Conservation (phyloP, 2,113 vertebrate species). For the Himantopus leucocephalus region DNA sequence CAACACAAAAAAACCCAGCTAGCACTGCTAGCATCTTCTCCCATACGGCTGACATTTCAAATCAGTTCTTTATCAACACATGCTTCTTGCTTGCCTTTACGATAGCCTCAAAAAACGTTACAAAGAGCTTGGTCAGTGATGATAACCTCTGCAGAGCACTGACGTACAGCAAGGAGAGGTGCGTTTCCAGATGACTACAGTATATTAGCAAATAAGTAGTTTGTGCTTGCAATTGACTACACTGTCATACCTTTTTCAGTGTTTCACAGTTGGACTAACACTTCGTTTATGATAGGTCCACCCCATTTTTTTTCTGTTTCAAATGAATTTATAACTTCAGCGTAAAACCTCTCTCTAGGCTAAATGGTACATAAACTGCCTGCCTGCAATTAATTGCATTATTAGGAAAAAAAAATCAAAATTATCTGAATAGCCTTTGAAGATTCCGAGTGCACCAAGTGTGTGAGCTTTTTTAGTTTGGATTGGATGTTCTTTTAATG, state of each 20-base stretch:
- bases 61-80: constrained; percentile 55
- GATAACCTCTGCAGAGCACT: constrained; percentile 39
- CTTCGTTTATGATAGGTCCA: not conserved
- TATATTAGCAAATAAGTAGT: not conserved
- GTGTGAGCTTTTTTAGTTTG: not conserved
- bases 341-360: not conserved
- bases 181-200: not conserved
- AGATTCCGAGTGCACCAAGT: not conserved
- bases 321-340: not conserved
- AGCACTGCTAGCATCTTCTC: not conserved
- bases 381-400: not conserved
- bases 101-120: constrained; percentile 34
- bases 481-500: not conserved
- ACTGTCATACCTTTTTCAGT: not conserved
- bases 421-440: not conserved
- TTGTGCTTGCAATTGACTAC: not conserved
- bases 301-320: not conserved
- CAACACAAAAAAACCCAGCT: not conserved
- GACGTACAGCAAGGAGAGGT: constrained; percentile 22
- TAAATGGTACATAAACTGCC: not conserved
- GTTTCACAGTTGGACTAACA: not conserved
- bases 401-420: not conserved
- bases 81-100: not conserved
- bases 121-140: constrained; percentile 16
- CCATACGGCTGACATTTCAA: constrained; percentile 38